Conservation (phyloP, 2,888 invertebrate genomes). For the Drosophila siamana region DNA sequence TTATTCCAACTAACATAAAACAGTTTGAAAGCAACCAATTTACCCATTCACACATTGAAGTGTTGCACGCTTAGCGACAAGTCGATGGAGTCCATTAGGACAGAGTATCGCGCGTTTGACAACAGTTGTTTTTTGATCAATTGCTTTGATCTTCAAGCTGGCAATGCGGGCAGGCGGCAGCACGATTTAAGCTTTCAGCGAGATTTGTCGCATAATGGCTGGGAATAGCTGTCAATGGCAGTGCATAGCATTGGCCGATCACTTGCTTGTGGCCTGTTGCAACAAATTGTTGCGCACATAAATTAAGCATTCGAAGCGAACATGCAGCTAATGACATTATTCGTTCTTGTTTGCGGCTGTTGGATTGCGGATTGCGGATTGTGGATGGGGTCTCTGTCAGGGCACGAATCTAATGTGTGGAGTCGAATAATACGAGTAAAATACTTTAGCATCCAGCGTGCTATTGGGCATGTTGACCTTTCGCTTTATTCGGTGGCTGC, state of each 20-base stretch:
- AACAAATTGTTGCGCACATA: conserved; percentile 75
- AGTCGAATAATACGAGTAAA: background rate
- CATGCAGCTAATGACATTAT: conserved; percentile 62
- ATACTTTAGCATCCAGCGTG: conserved; percentile 24
- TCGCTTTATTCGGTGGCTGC: conserved; percentile 48
- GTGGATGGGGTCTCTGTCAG: conserved; percentile 9
- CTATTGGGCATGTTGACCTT: conserved; percentile 51
- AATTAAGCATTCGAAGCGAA: conserved; percentile 67
- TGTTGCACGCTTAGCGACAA: background rate
- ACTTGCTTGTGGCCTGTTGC: conserved; percentile 33
- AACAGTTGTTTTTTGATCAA: conserved; percentile 58
- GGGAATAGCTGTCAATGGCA: conserved; percentile 25
- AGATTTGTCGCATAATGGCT: conserved; percentile 36
- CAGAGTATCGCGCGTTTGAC: conserved; percentile 29
- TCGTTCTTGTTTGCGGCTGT: conserved; percentile 18
- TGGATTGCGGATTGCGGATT: background rate
- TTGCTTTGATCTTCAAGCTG: conserved; percentile 56
- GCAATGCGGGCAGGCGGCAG: conserved; percentile 27
- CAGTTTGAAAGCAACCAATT: too few species aligned
- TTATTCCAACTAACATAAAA: too few species aligned
- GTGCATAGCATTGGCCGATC: conserved; percentile 34
- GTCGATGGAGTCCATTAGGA: background rate
- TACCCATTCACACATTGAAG: too few species aligned
- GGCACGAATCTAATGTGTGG: conserved; percentile 7
- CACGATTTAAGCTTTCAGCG: conserved; percentile 55